Conservation (phyloP, 2,888 invertebrate genomes). For the Alsophila aescularia region DNA sequence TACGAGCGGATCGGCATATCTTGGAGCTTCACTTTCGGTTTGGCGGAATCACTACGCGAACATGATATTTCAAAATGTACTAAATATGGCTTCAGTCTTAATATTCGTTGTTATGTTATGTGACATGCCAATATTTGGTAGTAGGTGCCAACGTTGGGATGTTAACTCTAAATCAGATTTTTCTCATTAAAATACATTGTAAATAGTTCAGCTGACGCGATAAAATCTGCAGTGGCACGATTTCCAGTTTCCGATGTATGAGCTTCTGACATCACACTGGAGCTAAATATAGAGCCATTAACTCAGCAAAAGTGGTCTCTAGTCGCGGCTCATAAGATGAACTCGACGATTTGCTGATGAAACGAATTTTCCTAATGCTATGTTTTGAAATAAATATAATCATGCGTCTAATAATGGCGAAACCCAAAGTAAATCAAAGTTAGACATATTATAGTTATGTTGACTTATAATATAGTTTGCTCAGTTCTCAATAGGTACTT, state of each 20-base stretch:
- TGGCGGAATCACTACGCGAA: too few species aligned
- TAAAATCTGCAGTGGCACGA: constrained; percentile 52
- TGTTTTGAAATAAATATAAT: constrained; percentile 1
- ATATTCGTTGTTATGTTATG: too few species aligned
- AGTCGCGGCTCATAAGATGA: constrained; percentile 34
- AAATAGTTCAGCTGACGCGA: constrained; percentile 12
- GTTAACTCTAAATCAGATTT: not conserved
- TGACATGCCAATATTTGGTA: too few species aligned
- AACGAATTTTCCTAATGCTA: constrained; percentile 9
- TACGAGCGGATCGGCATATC: too few species aligned
- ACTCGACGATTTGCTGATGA: constrained; percentile 37
- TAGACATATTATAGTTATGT: not conserved
- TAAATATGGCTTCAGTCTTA: too few species aligned
- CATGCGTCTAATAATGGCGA: not conserved
- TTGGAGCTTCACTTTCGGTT: too few species aligned
- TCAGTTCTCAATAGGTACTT: too few species aligned
- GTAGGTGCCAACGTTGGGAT: too few species aligned
- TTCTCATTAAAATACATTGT: constrained; percentile 15
- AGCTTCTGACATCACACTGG: constrained; percentile 60
- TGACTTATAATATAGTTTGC: not conserved
- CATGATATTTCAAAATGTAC: too few species aligned
- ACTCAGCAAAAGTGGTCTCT: constrained; percentile 57
- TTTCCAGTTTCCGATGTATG: constrained; percentile 61
- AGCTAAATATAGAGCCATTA: constrained; percentile 66
- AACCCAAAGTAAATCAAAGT: not conserved